phyloP scores from a whole-genome alignment of 2,113 vertebrate genomes.

The Caloenas nicobarica region DNA sequence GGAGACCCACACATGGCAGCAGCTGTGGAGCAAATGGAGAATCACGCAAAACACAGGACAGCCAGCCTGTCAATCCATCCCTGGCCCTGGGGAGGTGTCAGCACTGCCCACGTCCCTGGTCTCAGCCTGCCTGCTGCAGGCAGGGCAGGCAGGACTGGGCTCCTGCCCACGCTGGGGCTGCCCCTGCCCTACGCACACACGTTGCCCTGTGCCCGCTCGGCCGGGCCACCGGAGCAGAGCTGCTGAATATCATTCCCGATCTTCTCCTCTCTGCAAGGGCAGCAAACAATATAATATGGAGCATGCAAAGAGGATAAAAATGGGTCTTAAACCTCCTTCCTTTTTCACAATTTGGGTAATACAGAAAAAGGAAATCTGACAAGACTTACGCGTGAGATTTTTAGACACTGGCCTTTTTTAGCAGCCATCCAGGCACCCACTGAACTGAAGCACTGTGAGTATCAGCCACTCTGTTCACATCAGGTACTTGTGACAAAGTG shows the following conservation, averaged over 20 bases:
- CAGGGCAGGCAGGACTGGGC: not conserved
- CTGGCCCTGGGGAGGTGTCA: not conserved
- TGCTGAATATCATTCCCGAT: not conserved
- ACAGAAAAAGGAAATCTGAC: not conserved
- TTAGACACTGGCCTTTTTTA: not conserved
- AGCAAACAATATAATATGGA: not conserved
- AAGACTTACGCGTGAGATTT: not conserved
- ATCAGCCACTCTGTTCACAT: not conserved
- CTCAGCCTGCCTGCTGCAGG: not conserved
- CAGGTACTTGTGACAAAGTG: not conserved
- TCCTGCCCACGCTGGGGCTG: fast-evolving
- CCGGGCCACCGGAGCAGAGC: not conserved
- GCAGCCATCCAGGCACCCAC: not conserved
- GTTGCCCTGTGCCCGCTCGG: not conserved
- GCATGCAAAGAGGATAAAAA: not conserved
- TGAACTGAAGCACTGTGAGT: not conserved
- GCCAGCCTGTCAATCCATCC: not conserved
- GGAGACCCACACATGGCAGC: not conserved
- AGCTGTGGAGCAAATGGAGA: not conserved
- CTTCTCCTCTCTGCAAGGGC: not conserved
- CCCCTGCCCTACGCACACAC: fast-evolving
- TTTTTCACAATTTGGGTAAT: not conserved
- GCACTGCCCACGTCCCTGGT: not conserved
- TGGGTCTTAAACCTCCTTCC: not conserved
- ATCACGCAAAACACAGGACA: not conserved